These are phyloP conservation scores for Galleria mellonella DNA, from an alignment of 1,140 invertebrate species.

Conservation along the genomic window DNA sequence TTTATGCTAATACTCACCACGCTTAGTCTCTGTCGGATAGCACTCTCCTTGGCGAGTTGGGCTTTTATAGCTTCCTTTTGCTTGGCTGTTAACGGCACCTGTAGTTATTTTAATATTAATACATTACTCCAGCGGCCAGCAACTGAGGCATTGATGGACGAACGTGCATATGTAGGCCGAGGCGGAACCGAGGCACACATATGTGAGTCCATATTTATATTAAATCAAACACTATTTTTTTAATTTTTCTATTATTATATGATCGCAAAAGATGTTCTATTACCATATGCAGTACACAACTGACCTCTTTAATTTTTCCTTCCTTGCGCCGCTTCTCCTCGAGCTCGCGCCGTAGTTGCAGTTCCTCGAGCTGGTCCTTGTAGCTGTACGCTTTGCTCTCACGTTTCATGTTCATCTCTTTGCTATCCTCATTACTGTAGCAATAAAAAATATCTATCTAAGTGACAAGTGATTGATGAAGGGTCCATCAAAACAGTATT, in stretches of 20 bases:
- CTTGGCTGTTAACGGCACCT: slow-evolving; percentile 81
- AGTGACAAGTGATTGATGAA: not conserved
- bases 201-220: too few relatives aligned
- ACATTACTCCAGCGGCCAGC: not conserved
- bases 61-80: slow-evolving; percentile 94
- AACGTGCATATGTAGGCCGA: too few relatives aligned
- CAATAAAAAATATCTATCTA: not conserved
- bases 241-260: too few relatives aligned
- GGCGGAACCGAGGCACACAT: too few relatives aligned
- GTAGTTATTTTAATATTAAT: not conserved
- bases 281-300: too few relatives aligned
- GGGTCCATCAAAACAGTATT: not conserved
- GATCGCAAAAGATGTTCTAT: too few relatives aligned
- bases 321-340: slow-evolving; percentile 92
- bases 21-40: slow-evolving; percentile 80
- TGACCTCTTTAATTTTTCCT: slow-evolving; percentile 82
- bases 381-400: slow-evolving; percentile 98
- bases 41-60: slow-evolving; percentile 90
- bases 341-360: slow-evolving; percentile 92
- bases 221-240: too few relatives aligned
- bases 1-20: slow-evolving; percentile 60
- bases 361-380: slow-evolving; percentile 96
- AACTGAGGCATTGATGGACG: too few relatives aligned
- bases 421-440: slow-evolving; percentile 77
- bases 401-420: slow-evolving; percentile 91